Conservation (phyloP, 2,113 vertebrate genomes). For the Seriola dumerili region DNA sequence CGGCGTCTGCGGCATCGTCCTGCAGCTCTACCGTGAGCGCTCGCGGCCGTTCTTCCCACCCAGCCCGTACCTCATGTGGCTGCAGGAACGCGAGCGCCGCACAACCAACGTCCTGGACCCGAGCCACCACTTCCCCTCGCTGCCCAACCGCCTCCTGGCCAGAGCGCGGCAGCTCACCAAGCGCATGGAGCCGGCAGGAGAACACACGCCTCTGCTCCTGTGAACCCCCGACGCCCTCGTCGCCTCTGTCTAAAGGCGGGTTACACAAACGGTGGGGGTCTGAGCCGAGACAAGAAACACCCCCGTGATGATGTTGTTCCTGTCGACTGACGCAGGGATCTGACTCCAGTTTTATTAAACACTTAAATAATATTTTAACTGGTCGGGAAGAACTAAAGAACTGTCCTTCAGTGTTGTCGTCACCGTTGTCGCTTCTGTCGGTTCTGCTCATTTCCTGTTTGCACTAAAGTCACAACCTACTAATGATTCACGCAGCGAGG, state of each 20-base stretch:
- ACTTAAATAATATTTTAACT: conserved; percentile 29
- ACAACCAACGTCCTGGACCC: conserved; percentile 96
- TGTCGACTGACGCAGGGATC: background rate
- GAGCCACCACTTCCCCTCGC: conserved; percentile 91
- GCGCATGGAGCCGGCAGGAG: conserved; percentile 84
- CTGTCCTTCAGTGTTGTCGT: background rate
- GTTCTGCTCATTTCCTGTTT: conserved; percentile 24
- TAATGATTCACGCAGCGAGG: conserved; percentile 18
- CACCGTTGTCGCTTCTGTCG: conserved; percentile 13
- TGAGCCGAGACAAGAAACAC: background rate
- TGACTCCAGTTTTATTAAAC: conserved; percentile 37
- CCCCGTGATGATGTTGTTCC: background rate
- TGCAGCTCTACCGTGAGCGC: conserved; percentile 91
- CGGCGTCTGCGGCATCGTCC: conserved; percentile 84
- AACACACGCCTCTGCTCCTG: conserved; percentile 93
- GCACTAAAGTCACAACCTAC: conserved; percentile 56
- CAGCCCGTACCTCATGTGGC: conserved; percentile 93
- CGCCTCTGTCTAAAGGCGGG: background rate
- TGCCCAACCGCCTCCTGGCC: conserved; percentile 86
- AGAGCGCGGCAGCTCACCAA: conserved; percentile 81
- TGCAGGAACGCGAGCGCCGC: conserved; percentile 90
- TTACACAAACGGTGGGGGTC: background rate
- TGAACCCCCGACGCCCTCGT: conserved; percentile 56
- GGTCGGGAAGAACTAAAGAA: conserved; percentile 4
- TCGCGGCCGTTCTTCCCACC: conserved; percentile 89